Base-by-base conservation (phyloP, 2,888 invertebrate genomes). In the Seira musarum region DNA sequence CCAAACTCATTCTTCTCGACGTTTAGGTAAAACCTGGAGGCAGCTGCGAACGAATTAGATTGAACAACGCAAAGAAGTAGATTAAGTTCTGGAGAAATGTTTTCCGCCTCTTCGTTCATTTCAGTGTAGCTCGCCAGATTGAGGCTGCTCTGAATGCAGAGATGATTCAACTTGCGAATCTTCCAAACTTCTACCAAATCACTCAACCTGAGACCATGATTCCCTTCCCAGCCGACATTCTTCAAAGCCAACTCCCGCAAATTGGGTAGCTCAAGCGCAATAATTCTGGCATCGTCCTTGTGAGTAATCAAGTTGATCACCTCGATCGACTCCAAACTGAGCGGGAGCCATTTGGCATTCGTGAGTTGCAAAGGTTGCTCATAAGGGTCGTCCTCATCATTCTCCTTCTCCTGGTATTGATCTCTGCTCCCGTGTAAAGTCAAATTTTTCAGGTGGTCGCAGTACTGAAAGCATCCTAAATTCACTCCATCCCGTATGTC, bases 121-220 rank as follows among this genome's bases (percentile, higher is more conserved):
- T 76, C 69, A 0, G 68, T 35, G 35, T 64, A 76, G 22, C 76
- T 76, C 53, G 69, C 69, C 76, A 76, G 24, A n/a, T 76, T 76
- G 17, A 76, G 17, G 19, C 76, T 76, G 13, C 63, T 21, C 46
- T 76, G 46, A 5, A 76, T 76, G n/a, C 76, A 76, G 21, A 76
- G 49, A 64, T 76, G 76, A 1, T 76, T 35, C 63, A 76, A 19
- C 17, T 46, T 46, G 53, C 76, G 10, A 10, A 15, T 30, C 17
- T 49, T 25, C 25, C 30, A 76, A 1, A 76, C 30, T 63, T 64
- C n/a, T 17, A 15, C 64, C 22, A 76, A 24, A 21, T 69, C 63
- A 30, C 19, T 53, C 15, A 76, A 15, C 8, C 35, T 5, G 30
- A 76, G 46, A 21, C 76, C 76, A n/a, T 69, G 53, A 64, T 69